These are phyloP conservation scores for Melanerpes formicivorus DNA, from an alignment of 2,113 vertebrate genomes.

Conservation along the genomic window DNA sequence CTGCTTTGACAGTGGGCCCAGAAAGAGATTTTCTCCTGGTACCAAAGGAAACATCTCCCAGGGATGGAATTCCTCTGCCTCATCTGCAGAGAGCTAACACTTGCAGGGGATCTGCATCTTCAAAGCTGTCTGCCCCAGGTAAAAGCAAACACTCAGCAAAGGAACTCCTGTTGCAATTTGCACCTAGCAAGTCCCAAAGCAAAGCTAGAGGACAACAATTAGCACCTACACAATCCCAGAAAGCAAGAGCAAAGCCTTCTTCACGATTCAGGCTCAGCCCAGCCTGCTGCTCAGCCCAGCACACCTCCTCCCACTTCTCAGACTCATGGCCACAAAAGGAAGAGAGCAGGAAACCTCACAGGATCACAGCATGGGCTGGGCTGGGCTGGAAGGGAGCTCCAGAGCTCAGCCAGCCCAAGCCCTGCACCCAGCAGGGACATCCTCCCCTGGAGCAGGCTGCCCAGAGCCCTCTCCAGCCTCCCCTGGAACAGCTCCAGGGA, in stretches of 20 bases:
- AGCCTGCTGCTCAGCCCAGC: no score
- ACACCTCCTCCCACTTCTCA: no score
- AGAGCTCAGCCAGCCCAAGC: no score
- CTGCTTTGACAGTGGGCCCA: neutral
- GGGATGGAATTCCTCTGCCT: neutral
- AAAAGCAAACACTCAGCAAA: neutral
- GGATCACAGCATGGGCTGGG: no score
- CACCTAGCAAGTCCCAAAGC: conserved; percentile 18
- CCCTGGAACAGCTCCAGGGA: no score
- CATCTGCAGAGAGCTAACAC: neutral
- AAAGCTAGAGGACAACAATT: conserved; percentile 11
- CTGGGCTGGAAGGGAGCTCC: no score
- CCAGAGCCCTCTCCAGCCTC: no score
- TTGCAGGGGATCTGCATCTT: conserved; percentile 3
- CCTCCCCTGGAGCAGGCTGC: no score
- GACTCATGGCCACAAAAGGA: no score
- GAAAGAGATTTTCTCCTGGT: neutral
- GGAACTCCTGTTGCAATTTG: conserved; percentile 10
- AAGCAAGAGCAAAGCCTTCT: neutral
- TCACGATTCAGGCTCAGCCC: no score
- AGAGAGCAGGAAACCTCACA: no score
- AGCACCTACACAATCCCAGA: conserved; percentile 21
- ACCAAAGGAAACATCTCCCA: neutral
- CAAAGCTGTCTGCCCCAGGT: neutral
- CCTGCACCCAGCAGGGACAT: no score